Evolutionary conservation across 2,888 invertebrate species (phyloP), one percentile per base, ranked within the genome.

Genomic region (Caenorhabditis wallacei): DNA sequence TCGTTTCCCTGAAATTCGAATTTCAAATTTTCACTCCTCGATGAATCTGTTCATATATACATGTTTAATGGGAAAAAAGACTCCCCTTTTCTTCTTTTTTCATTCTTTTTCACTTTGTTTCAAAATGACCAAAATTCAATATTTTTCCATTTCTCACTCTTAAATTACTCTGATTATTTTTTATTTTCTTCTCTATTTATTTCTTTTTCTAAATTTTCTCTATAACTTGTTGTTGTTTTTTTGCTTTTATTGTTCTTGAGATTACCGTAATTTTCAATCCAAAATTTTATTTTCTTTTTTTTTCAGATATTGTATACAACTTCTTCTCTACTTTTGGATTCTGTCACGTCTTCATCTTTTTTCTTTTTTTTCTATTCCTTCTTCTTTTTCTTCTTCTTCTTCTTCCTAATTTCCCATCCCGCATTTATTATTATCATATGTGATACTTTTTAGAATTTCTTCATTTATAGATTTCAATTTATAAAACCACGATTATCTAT

Each of bases 351-450:
- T 24, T 26, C 59, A 26, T 43, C n/a, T 57, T 24, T 8, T 30
- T 13, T 40, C 13, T 43, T 61, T 61, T 40, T n/a, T n/a, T n/a
- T n/a, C n/a, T n/a, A n/a, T n/a, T n/a, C n/a, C n/a, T n/a, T n/a
- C n/a, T n/a, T 13, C 37, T 53, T 18, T 56, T 54, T 18, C 24
- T 54, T 53, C 30, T 30, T 30, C 30, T 30, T 30, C 30, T 26
- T 53, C 40, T 22, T 46, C 11, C 1, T 8, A n/a, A n/a, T 26
- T 56, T 78, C 69, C 69, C 75, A 66, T 75, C 75, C 11, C 75
- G 24, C 75, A 76, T 76, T 76, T 40, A 76, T 76, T 71, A 68
- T 59, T n/a, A 16, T 66, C 53, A 35, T 51, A 18, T 40, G 26
- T 8, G 51, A 18, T 8, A 30, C 30, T 13, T 46, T n/a, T 46